These are phyloP conservation scores for Plusia festucae DNA, from an alignment of 2,888 invertebrate species.

Conservation along the genomic window DNA sequence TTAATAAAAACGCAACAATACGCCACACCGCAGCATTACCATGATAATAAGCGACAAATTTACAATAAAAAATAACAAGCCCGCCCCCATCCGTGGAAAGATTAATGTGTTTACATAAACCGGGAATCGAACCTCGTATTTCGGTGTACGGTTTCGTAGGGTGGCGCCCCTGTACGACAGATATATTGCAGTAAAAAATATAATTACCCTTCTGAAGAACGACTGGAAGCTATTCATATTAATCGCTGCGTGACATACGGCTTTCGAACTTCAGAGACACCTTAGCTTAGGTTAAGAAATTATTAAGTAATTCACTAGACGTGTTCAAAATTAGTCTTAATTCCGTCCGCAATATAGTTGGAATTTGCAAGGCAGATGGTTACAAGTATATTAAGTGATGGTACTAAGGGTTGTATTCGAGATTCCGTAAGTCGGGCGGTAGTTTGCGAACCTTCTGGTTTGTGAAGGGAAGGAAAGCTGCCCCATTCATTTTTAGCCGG, in stretches of 20 bases:
- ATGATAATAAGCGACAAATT: slow-evolving; percentile 64
- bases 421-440: no score
- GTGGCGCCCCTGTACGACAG: slow-evolving; percentile 68
- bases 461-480: no score
- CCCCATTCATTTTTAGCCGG: no score
- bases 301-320: no score
- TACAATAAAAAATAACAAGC: slow-evolving; percentile 64
- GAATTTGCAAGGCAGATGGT: no score
- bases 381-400: no score
- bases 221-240: slow-evolving; percentile 19
- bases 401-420: no score
- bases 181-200: slow-evolving; percentile 60
- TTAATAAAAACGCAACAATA: slow-evolving; percentile 39
- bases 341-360: no score
- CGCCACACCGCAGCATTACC: slow-evolving; percentile 52
- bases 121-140: slow-evolving; percentile 78
- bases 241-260: background rate
- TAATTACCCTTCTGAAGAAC: slow-evolving; percentile 57
- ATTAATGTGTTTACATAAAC: slow-evolving; percentile 77
- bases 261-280: background rate
- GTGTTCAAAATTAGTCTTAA: no score
- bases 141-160: slow-evolving; percentile 78
- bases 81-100: slow-evolving; percentile 79
- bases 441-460: no score
- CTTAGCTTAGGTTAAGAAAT: no score